Conservation (phyloP, 2,797 vertebrate genomes). For the Galagoides demidoff region DNA sequence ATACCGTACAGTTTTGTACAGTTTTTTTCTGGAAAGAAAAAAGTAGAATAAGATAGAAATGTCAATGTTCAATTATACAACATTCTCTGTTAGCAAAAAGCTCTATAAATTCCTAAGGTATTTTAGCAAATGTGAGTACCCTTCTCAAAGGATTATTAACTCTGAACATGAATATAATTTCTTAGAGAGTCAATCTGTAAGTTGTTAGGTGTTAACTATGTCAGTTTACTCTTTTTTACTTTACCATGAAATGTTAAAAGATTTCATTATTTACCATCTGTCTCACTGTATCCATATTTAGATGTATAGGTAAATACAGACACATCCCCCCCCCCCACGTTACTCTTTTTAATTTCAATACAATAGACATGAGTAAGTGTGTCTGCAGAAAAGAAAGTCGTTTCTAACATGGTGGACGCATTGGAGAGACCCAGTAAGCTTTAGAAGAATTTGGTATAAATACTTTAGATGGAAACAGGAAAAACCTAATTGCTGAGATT, state of each 20-base stretch:
- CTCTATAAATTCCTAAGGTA: background rate
- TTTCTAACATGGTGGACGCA: slow-evolving; percentile 60
- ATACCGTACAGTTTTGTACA: slow-evolving; percentile 70
- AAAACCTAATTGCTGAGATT: slow-evolving; percentile 62
- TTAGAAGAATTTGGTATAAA: slow-evolving; percentile 66
- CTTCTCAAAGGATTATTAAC: background rate
- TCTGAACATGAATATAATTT: slow-evolving; percentile 23
- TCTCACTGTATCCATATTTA: background rate
- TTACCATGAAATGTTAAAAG: slow-evolving; percentile 26
- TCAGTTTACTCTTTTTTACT: background rate
- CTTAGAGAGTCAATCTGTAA: background rate
- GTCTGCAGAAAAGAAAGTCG: slow-evolving; percentile 55
- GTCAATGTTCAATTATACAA: slow-evolving; percentile 65
- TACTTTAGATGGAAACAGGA: slow-evolving; percentile 58
- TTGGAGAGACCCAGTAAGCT: slow-evolving; percentile 57
- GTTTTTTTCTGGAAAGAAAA: slow-evolving; percentile 62
- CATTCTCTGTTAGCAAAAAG: background rate
- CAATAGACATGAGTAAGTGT: slow-evolving; percentile 10
- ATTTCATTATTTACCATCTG: background rate
- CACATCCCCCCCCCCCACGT: too few species aligned
- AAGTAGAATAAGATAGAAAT: slow-evolving; percentile 65
- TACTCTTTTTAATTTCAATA: slow-evolving; percentile 71
- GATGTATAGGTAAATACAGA: background rate
- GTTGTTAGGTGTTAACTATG: background rate
- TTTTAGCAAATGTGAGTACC: background rate